Base-by-base conservation (phyloP, 53 echinoderm and acorn worm genomes). In the Antedon mediterranea region DNA sequence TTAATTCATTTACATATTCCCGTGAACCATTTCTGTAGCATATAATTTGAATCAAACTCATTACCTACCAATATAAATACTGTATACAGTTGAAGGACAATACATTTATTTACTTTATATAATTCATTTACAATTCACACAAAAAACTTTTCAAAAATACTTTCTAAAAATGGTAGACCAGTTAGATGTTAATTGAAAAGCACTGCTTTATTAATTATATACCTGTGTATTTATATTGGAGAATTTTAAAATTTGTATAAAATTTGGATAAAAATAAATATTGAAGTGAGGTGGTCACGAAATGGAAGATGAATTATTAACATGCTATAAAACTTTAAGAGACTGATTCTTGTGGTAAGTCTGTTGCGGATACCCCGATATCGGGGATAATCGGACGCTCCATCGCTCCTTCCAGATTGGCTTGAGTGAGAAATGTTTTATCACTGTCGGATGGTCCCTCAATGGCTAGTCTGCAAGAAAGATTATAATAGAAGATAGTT, bases 401-500 rank as follows among this genome's bases (percentile, higher is more conserved):
- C 20, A 33, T 33, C 0, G 34, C 26, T 18, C 34, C 32, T 18
- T 33, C 76, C 34, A 76, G 18, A 28, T 80, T 44, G 29, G 80
- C 80, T 42, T 88, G 88, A 29, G 91, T 91, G 32, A 91, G 76
- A 78, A 91, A 91, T 33, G 88, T 91, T 27, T 71, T 80, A 78
- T 86, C 86, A 77, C 74, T n/a, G 13, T 83, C 83, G 20, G 84
- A 82, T 30, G 95, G 83, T 2, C 85, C 97, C 78, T 97, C 92
- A 73, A 97, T 97, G 79, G 97, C 97, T 81, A 91, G 86, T 82
- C 97, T 97, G 85, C n/a, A 74, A 29, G 31, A 42, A 31, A 77
- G 43, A 72, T 28, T 37, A 44, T 28, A 33, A 79, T n/a, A n/a
- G n/a, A 3, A 15, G 28, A n/a, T 43, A 31, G 0, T 73, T 13